Conservation (phyloP, 2,797 vertebrate species). For the Trachops cirrhosus region DNA sequence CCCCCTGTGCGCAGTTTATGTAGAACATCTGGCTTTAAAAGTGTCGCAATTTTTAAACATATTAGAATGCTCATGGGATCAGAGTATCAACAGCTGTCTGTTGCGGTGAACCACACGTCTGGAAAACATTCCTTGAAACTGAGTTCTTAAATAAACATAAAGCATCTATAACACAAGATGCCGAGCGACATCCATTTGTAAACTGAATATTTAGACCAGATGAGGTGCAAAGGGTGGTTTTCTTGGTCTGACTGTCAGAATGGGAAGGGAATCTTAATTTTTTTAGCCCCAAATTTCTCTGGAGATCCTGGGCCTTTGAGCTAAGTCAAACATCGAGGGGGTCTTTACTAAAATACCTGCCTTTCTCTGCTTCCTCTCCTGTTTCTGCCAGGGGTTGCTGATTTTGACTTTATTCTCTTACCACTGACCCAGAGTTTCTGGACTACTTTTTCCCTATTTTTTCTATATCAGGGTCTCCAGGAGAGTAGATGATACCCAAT, state of each 20-base stretch:
- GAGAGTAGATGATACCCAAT: not conserved
- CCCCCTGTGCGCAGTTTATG: slow-evolving; percentile 79
- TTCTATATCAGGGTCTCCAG: not conserved
- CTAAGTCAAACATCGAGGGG: not conserved
- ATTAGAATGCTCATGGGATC: slow-evolving; percentile 88
- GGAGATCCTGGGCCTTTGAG: not conserved
- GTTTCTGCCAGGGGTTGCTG: not conserved
- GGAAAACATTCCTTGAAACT: slow-evolving; percentile 86
- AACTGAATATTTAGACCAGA: slow-evolving; percentile 84
- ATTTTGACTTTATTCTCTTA: not conserved
- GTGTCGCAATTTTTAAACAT: slow-evolving; percentile 90
- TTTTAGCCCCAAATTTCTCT: not conserved
- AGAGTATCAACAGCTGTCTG: slow-evolving; percentile 88
- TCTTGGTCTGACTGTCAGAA: slow-evolving; percentile 67
- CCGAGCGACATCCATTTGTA: slow-evolving; percentile 82
- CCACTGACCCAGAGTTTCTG: not conserved
- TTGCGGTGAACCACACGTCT: slow-evolving; percentile 87
- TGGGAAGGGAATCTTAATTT: not conserved
- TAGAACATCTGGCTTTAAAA: slow-evolving; percentile 90
- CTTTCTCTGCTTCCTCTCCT: not conserved
- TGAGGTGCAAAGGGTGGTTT: slow-evolving; percentile 84
- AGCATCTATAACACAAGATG: slow-evolving; percentile 85
- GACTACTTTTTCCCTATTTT: not conserved
- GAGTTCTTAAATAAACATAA: slow-evolving; percentile 90
- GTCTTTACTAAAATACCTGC: not conserved